phyloP scores from a whole-genome alignment of 2,113 vertebrate genomes.

The Pollimyrus isidori region DNA sequence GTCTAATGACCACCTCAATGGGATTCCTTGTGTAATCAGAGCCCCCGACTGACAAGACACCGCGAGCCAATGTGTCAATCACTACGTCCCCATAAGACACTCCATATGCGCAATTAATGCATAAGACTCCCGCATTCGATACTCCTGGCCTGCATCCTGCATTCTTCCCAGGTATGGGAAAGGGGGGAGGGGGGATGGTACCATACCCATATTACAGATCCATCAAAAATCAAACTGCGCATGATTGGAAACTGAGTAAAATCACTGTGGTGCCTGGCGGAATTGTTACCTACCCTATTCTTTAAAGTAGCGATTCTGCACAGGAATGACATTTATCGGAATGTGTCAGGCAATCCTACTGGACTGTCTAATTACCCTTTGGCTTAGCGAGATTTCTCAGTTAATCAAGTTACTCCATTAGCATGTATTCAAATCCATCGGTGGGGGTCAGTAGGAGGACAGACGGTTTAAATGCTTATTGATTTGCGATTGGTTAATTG shows the following conservation, averaged over 20 bases:
- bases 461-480: neutral
- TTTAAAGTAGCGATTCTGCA: neutral
- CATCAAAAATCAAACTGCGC: neutral
- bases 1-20: slow-evolving; percentile 58
- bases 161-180: neutral
- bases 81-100: slow-evolving; percentile 28
- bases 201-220: neutral
- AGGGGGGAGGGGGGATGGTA: neutral
- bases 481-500: neutral
- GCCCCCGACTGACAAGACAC: slow-evolving; percentile 38
- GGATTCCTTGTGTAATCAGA: slow-evolving; percentile 47
- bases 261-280: neutral
- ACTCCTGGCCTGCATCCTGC: neutral
- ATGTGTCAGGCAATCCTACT: neutral
- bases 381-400: neutral
- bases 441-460: slow-evolving; percentile 27
- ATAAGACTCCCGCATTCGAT: neutral
- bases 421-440: neutral
- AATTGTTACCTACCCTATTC: neutral
- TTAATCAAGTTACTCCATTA: slow-evolving; percentile 1
- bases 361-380: neutral
- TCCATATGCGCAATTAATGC: neutral
- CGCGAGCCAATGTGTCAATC: slow-evolving; percentile 39
- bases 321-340: neutral
- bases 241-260: neutral